Conservation (phyloP, 2,888 invertebrate genomes). For the Andrena camellia region DNA sequence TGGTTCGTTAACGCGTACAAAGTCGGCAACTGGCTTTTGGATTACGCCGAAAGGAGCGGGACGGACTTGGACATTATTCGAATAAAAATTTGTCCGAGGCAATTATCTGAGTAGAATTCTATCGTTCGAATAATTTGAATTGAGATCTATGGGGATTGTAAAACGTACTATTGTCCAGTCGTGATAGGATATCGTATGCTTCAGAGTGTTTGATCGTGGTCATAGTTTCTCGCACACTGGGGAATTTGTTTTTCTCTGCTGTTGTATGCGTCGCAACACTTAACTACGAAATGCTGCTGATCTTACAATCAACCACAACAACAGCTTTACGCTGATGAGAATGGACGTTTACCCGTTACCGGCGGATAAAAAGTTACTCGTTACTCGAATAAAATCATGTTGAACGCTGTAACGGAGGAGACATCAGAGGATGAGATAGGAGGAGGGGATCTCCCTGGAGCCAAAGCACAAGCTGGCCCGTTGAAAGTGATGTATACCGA, state of each 20-base stretch:
- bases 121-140: not conserved
- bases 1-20: constrained; percentile 67
- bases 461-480: constrained; percentile 58
- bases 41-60: not conserved
- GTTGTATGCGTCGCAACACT: not conserved
- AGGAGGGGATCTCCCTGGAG: constrained; percentile 30
- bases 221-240: no score
- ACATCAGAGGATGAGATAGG: constrained; percentile 33
- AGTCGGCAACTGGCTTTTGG: constrained; percentile 48
- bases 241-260: no score
- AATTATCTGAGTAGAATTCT: not conserved
- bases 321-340: not conserved
- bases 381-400: not conserved
- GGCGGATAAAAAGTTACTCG: not conserved
- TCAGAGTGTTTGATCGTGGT: no score
- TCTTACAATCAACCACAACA: not conserved
- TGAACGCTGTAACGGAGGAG: not conserved
- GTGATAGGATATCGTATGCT: no score
- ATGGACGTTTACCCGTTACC: no score
- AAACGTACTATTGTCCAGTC: no score
- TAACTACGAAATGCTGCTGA: not conserved
- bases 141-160: no score
- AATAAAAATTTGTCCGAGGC: not conserved
- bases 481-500: constrained; percentile 77
- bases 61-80: no score